phyloP scores from a whole-genome alignment of 2,888 invertebrate genomes.

The Zeuzera pyrina region DNA sequence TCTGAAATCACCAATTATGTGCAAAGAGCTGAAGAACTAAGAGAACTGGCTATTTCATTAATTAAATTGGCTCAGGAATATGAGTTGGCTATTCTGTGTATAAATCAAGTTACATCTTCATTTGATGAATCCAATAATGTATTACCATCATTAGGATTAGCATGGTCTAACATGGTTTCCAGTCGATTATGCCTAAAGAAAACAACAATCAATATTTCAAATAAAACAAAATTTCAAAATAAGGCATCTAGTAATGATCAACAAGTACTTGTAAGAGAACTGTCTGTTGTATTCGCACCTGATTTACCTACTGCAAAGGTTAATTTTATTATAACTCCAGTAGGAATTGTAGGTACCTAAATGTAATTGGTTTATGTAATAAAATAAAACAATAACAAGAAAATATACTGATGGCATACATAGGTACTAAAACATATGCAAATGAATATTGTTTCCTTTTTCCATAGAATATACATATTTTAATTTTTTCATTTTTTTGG shows the following conservation, averaged over 20 bases:
- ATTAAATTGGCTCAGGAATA: constrained; percentile 37
- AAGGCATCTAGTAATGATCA: constrained; percentile 13
- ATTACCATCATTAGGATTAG: constrained; percentile 53
- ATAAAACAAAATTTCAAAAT: too few relatives aligned
- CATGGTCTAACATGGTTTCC: constrained; percentile 63
- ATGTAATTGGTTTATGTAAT: neutral
- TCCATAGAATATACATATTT: too few relatives aligned
- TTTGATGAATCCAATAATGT: constrained; percentile 33
- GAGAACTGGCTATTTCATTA: constrained; percentile 45
- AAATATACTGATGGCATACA: too few relatives aligned
- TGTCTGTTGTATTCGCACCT: constrained; percentile 41
- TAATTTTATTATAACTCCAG: constrained; percentile 35
- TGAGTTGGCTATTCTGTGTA: constrained; percentile 48
- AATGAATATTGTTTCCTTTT: too few relatives aligned
- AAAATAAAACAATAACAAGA: neutral
- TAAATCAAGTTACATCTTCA: constrained; percentile 57
- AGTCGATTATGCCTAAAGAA: constrained; percentile 41
- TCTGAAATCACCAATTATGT: constrained; percentile 52
- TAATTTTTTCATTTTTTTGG: too few relatives aligned
- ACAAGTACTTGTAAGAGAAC: constrained; percentile 28
- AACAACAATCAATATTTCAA: constrained; percentile 15
- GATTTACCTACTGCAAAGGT: constrained; percentile 33
- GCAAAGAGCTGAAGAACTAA: constrained; percentile 56
- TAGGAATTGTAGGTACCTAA: constrained; percentile 23
- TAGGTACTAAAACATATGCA: too few relatives aligned